These are phyloP conservation scores for Sinocyclocheilus anophthalmus DNA, from an alignment of 2,113 vertebrate genomes.

Conservation along the genomic window DNA sequence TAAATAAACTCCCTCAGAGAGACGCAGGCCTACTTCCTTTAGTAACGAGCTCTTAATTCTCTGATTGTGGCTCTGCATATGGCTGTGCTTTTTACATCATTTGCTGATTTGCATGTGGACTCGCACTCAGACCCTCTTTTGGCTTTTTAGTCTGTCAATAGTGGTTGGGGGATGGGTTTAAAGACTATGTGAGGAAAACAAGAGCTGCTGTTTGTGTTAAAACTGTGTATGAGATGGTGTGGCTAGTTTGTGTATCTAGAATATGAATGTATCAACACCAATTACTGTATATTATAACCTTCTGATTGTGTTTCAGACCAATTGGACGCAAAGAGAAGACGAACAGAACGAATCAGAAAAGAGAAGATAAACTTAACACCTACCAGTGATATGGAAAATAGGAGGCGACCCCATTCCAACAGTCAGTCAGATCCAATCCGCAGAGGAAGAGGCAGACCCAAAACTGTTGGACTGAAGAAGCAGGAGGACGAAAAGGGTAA, in stretches of 20 bases:
- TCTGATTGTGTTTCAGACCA: conserved; percentile 78
- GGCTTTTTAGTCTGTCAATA: not conserved
- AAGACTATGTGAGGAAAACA: not conserved
- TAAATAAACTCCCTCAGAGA: conserved; percentile 45
- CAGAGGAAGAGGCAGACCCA: conserved; percentile 91
- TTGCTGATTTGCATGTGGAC: conserved; percentile 10
- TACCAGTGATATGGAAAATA: conserved; percentile 89
- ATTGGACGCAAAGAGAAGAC: conserved; percentile 89
- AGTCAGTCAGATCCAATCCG: conserved; percentile 94
- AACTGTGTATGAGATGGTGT: not conserved
- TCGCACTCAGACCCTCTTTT: not conserved
- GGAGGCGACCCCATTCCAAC: conserved; percentile 87
- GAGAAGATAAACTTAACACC: conserved; percentile 88
- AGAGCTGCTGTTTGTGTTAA: not conserved
- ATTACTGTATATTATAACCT: not conserved
- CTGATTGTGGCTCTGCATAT: conserved; percentile 25
- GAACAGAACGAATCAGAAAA: conserved; percentile 91
- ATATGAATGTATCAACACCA: not conserved
- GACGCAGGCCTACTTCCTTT: conserved; percentile 45
- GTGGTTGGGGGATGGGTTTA: not conserved
- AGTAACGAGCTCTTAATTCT: conserved; percentile 18
- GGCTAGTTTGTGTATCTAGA: not conserved
- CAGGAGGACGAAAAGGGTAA: conserved; percentile 96
- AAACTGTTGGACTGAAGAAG: conserved; percentile 90
- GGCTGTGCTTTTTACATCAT: not conserved